Percentiles rank a stretch among this genome's conserved stretches.
phyloP scores from a whole-genome alignment of 1,140 invertebrate genomes.

The Drosophila tropicalis region DNA sequence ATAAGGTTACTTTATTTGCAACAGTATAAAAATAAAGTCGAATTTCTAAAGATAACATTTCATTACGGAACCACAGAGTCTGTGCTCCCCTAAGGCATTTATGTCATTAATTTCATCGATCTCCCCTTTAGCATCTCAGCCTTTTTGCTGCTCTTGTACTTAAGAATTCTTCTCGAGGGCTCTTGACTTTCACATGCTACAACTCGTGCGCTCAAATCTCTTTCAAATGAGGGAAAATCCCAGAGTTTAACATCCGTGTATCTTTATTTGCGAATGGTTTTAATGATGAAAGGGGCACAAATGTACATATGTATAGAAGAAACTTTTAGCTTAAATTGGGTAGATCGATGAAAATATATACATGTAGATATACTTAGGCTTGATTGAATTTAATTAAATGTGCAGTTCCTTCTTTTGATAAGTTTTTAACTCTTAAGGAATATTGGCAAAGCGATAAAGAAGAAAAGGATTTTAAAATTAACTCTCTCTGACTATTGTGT shows the following conservation, averaged over 20 bases:
- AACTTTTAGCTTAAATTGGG: background rate
- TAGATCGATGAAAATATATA: background rate
- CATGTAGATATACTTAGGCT: no score
- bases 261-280: background rate
- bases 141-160: background rate
- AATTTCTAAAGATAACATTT: slow-evolving; percentile 13
- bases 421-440: no score
- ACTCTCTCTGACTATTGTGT: no score
- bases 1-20: background rate
- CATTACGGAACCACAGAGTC: slow-evolving; percentile 38
- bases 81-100: slow-evolving; percentile 16
- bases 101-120: slow-evolving; percentile 1
- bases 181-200: slow-evolving; percentile 43
- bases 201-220: slow-evolving; percentile 19
- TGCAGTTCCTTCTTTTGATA: no score
- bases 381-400: no score
- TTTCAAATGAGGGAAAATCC: slow-evolving; percentile 47
- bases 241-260: slow-evolving; percentile 43
- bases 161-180: slow-evolving; percentile 29
- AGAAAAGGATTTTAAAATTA: no score
- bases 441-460: no score
- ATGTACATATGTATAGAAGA: background rate
- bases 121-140: background rate
- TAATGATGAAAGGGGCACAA: background rate
- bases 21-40: background rate